Conservation (phyloP, 2,113 vertebrate species). For the Oreochromis spilurus region DNA sequence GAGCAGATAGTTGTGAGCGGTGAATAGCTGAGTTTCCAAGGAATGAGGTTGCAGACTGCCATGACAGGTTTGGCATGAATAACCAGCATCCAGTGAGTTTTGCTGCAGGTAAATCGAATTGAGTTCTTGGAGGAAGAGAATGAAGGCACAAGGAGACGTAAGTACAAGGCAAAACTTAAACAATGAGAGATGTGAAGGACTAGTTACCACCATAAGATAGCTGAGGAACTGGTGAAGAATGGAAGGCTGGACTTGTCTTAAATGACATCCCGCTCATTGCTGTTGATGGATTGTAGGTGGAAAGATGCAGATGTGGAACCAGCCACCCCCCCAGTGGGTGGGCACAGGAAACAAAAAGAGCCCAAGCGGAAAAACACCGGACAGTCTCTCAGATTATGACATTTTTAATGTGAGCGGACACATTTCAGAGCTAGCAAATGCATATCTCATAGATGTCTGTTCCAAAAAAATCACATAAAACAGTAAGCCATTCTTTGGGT, state of each 20-base stretch:
- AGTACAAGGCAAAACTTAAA: not conserved
- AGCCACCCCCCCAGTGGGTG: not conserved
- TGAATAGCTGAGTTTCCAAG: too few species aligned
- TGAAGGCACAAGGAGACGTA: rapidly evolving
- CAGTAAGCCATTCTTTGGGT: not conserved
- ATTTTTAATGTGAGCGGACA: not conserved
- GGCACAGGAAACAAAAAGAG: not conserved
- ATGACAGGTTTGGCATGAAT: too few species aligned
- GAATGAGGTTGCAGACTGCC: too few species aligned
- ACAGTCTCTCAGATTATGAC: not conserved
- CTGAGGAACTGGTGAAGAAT: not conserved
- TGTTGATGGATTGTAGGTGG: not conserved
- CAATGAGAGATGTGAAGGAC: not conserved
- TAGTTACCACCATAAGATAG: not conserved
- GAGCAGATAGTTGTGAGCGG: too few species aligned
- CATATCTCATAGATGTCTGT: not conserved
- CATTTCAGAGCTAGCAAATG: not conserved
- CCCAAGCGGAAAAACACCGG: rapidly evolving
- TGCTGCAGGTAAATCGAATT: not conserved
- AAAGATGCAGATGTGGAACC: not conserved
- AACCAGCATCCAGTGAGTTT: not conserved
- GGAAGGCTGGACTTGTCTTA: not conserved
- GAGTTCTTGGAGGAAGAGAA: not conserved
- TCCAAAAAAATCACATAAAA: not conserved
- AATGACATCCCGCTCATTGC: not conserved